Percentiles rank a stretch among this genome's conserved stretches.
phyloP scores from a whole-genome alignment of 2,113 vertebrate genomes.

The Phoxinus phoxinus region DNA sequence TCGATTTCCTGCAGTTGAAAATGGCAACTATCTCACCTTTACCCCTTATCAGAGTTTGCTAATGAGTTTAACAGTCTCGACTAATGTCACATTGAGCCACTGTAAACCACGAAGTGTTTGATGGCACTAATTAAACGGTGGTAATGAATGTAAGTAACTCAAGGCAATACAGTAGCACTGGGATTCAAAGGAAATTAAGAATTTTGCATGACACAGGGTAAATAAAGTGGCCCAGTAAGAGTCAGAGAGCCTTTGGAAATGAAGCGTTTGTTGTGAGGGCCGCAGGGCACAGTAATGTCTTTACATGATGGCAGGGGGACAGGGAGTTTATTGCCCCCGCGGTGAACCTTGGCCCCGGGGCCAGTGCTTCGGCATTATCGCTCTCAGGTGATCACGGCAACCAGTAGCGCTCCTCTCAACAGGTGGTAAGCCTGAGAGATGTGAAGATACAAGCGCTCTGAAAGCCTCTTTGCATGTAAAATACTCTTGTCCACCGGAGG shows the following conservation, averaged over 20 bases:
- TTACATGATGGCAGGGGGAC: slow-evolving; percentile 54
- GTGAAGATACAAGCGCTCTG: not conserved
- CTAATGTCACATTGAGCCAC: slow-evolving; percentile 29
- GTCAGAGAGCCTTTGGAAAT: slow-evolving; percentile 51
- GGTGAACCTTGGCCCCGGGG: slow-evolving; percentile 59
- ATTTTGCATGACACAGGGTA: slow-evolving; percentile 66
- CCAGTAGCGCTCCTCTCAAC: slow-evolving; percentile 50
- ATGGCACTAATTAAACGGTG: slow-evolving; percentile 52
- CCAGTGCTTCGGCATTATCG: slow-evolving; percentile 27
- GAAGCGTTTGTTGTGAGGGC: slow-evolving; percentile 65
- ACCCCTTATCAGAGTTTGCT: slow-evolving; percentile 33
- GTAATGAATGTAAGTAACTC: slow-evolving; percentile 40
- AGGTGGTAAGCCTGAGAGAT: slow-evolving; percentile 52
- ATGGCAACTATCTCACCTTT: slow-evolving; percentile 16
- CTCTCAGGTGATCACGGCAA: slow-evolving; percentile 50
- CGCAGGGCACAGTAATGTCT: slow-evolving; percentile 58
- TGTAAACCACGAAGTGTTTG: slow-evolving; percentile 38
- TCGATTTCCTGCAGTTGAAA: not conserved
- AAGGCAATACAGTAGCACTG: slow-evolving; percentile 30
- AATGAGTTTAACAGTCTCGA: slow-evolving; percentile 42
- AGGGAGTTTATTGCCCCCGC: slow-evolving; percentile 62
- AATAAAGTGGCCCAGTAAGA: slow-evolving; percentile 56
- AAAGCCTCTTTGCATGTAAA: not conserved
- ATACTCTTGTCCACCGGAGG: not conserved
- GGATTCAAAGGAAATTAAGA: slow-evolving; percentile 47